A percentile compares a stretch with the other conserved stretches of the same genome.
Conservation (phyloP, 2,113 vertebrate genomes). For the Gymnobelideus leadbeateri region DNA sequence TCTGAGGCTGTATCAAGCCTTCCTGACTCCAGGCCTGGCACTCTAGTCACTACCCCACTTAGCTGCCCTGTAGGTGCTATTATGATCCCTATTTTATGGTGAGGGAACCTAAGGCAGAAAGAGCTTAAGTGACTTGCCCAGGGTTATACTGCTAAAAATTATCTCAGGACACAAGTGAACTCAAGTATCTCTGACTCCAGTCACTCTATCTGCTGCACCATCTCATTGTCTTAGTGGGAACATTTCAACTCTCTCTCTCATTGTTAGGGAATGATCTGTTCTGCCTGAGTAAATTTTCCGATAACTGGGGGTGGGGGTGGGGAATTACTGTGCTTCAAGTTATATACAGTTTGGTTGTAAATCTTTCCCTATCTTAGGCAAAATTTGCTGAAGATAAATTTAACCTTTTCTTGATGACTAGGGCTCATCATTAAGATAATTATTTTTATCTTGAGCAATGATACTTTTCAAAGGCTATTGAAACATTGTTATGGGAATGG, state of each 20-base stretch:
- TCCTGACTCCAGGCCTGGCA: too few relatives aligned
- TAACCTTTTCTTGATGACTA: neutral
- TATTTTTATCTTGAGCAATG: neutral
- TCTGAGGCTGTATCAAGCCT: neutral
- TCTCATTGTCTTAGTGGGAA: neutral
- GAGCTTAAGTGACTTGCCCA: too few relatives aligned
- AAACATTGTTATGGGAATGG: neutral
- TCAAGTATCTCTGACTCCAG: rapidly evolving
- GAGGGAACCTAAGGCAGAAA: neutral
- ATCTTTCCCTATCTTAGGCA: neutral
- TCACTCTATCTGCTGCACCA: neutral
- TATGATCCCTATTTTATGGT: too few relatives aligned
- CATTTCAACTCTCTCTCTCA: neutral
- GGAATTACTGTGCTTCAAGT: neutral
- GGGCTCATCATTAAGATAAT: neutral
- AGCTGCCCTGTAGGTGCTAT: rapidly evolving
- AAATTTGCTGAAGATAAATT: rapidly evolving
- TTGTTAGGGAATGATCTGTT: neutral
- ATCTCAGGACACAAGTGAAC: neutral
- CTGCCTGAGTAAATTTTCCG: neutral
- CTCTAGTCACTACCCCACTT: rapidly evolving
- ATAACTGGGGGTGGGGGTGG: neutral
- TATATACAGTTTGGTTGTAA: neutral
- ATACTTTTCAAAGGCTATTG: neutral
- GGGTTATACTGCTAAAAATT: rapidly evolving